phyloP scores from a whole-genome alignment of 1,140 invertebrate species.

The Yoshiicerus persimilis region DNA sequence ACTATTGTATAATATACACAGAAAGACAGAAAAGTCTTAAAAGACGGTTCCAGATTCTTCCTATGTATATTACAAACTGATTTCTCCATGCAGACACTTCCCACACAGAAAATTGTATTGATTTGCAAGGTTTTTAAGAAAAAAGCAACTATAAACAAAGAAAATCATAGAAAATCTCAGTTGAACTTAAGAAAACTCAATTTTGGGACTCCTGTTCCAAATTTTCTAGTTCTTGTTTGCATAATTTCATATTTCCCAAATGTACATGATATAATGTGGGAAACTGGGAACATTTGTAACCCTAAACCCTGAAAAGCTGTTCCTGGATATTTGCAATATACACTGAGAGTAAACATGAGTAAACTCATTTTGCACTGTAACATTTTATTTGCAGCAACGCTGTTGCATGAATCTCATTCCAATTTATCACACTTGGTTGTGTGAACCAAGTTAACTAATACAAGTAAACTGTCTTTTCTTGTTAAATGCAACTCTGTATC shows the following conservation, averaged over 20 bases:
- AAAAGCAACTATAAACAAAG: background rate
- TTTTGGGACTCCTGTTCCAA: background rate
- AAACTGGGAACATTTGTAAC: background rate
- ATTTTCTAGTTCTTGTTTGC: background rate
- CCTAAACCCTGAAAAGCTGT: background rate
- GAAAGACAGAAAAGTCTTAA: too few relatives aligned
- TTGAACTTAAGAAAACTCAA: too few relatives aligned
- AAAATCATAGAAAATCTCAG: too few relatives aligned
- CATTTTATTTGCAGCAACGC: background rate
- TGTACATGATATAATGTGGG: background rate
- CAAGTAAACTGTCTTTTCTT: background rate
- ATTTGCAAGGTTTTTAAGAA: background rate
- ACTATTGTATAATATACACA: too few relatives aligned
- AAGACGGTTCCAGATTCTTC: background rate
- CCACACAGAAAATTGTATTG: background rate
- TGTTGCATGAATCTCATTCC: background rate
- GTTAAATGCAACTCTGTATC: background rate
- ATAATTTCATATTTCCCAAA: background rate
- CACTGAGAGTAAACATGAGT: background rate
- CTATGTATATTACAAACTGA: background rate
- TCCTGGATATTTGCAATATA: background rate
- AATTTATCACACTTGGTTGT: background rate
- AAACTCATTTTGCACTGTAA: background rate
- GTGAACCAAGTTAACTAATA: too few relatives aligned
- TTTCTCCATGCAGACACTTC: background rate